Conservation (phyloP, 2,888 invertebrate species). For the Ctena decussata region DNA sequence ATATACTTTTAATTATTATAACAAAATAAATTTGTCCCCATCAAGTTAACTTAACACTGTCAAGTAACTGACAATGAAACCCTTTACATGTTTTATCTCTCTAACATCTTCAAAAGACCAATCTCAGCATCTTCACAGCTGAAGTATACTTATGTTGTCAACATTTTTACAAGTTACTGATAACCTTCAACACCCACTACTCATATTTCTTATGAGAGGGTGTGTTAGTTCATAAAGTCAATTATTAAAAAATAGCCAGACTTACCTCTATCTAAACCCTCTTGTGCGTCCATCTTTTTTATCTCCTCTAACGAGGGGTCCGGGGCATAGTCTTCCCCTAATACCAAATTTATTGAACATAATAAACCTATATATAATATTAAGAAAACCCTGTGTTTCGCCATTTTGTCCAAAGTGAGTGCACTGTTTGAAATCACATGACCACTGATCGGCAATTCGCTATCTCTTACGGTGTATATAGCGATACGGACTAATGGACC, state of each 20-base stretch:
- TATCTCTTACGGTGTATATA: constrained; percentile 37
- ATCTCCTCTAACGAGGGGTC: constrained; percentile 38
- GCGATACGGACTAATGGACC: constrained; percentile 51
- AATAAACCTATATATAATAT: constrained; percentile 19
- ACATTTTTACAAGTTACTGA: neutral
- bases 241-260: neutral
- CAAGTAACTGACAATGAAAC: too few relatives aligned
- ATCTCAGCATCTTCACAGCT: neutral
- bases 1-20: too few relatives aligned
- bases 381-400: constrained; percentile 31
- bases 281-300: constrained; percentile 38
- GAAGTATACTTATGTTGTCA: neutral
- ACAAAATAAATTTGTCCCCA: too few relatives aligned
- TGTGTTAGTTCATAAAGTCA: neutral
- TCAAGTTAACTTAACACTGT: too few relatives aligned
- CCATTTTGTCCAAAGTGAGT: constrained; percentile 44
- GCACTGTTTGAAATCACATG: constrained; percentile 29
- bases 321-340: neutral
- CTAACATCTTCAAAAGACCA: neutral
- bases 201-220: neutral
- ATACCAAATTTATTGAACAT: constrained; percentile 20
- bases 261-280: constrained; percentile 23
- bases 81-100: too few relatives aligned
- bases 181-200: neutral
- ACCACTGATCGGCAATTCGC: constrained; percentile 20